Percentiles rank a stretch among this genome's conserved stretches.
These are phyloP conservation scores for Drosophila nasuta DNA, from an alignment of 1,140 invertebrate genomes.

Conservation along the genomic window DNA sequence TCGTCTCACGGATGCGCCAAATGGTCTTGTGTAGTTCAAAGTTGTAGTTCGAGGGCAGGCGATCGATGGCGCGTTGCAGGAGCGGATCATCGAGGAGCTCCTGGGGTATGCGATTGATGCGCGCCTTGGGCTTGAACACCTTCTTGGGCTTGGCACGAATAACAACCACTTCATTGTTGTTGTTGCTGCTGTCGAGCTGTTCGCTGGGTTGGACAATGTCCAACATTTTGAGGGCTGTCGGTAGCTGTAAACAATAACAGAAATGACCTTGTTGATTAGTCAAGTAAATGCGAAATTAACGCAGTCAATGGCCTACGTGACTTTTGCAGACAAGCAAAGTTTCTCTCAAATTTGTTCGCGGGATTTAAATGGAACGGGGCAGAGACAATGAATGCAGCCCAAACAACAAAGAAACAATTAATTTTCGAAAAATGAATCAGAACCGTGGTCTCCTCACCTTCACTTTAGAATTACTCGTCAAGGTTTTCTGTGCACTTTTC, in stretches of 20 bases:
- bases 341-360: not conserved
- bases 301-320: slow-evolving; percentile 61
- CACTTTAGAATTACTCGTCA: slow-evolving; percentile 60
- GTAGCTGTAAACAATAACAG: slow-evolving; percentile 27
- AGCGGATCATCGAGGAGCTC: slow-evolving; percentile 92
- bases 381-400: slow-evolving; percentile 10
- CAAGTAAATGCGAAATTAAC: slow-evolving; percentile 15
- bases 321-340: slow-evolving; percentile 37
- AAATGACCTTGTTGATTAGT: slow-evolving; percentile 14
- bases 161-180: slow-evolving; percentile 86
- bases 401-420: slow-evolving; percentile 28
- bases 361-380: not conserved
- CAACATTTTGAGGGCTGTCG: slow-evolving; percentile 61
- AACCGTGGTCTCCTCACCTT: slow-evolving; percentile 50
- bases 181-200: slow-evolving; percentile 27
- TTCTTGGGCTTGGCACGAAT: slow-evolving; percentile 92
- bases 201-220: slow-evolving; percentile 69
- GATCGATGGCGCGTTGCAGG: slow-evolving; percentile 90
- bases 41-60: slow-evolving; percentile 97
- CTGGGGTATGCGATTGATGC: slow-evolving; percentile 93
- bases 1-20: slow-evolving; percentile 95
- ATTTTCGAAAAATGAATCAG: slow-evolving; percentile 41
- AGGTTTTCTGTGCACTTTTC: slow-evolving; percentile 56
- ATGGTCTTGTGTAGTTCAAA: slow-evolving; percentile 99
- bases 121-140: slow-evolving; percentile 90